A percentile compares a stretch with the other conserved stretches of the same genome.
phyloP scores from a whole-genome alignment of 2,797 vertebrate species.

The Pangasius macronema region DNA sequence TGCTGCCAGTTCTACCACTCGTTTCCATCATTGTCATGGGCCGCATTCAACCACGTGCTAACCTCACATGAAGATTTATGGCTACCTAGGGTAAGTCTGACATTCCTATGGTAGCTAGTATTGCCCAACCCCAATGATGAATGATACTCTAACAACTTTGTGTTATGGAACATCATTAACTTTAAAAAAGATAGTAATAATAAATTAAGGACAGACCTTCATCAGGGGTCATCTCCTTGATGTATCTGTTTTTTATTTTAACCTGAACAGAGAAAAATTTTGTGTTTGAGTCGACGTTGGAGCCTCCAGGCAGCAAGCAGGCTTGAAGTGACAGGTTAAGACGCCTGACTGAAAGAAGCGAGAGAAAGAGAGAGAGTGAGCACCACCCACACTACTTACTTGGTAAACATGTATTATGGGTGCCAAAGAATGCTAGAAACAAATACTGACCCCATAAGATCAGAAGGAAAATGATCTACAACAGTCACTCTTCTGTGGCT shows the following conservation, averaged over 20 bases:
- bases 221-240: conserved; percentile 50
- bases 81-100: neutral
- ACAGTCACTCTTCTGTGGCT: conserved; percentile 24
- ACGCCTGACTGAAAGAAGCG: conserved; percentile 63
- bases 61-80: conserved; percentile 56
- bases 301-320: conserved; percentile 65
- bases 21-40: conserved; percentile 70
- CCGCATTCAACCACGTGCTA: conserved; percentile 64
- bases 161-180: neutral
- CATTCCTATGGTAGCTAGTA: conserved; percentile 4
- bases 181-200: neutral
- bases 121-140: conserved; percentile 21
- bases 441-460: conserved; percentile 46
- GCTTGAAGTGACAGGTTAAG: conserved; percentile 66
- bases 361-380: neutral
- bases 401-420: conserved; percentile 32
- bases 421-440: conserved; percentile 45
- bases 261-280: conserved; percentile 66
- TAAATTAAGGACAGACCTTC: neutral
- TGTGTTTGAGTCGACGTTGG: conserved; percentile 61
- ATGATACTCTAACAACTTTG: neutral
- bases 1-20: conserved; percentile 68
- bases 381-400: conserved; percentile 19
- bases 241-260: conserved; percentile 37
- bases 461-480: conserved; percentile 30